Evolutionary conservation across 2,797 vertebrate genomes (phyloP), one percentile per base, ranked within the genome.

Genomic region (Enteromius mattozi): DNA sequence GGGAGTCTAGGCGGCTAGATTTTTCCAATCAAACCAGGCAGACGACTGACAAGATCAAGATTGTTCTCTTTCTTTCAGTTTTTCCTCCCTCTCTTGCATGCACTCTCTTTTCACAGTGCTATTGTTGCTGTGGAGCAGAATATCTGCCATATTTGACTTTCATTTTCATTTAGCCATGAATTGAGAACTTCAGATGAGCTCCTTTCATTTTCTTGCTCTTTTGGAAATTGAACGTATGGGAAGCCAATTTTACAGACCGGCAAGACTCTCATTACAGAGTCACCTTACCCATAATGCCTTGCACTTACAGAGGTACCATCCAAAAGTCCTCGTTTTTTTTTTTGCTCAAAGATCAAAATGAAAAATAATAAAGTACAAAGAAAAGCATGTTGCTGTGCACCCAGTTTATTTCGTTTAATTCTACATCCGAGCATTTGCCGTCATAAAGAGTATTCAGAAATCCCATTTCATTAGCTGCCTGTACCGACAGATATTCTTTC

Each of bases 11-110:
- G 71, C 33, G n/a, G 82, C 56, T n/a, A 42, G 74, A 84, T 74
- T 84, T 87, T 87, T 85, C 74, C 81, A 81, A 85, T 87, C 80
- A 56, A 63, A 65, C 80, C 77, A 75, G 37, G 47, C 75, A 66
- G 82, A 88, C 27, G 37, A 82, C 66, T 65, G 68, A 77, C 80
- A 59, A 70, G 81, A 86, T 82, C 54, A n/a, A 56, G 71, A 83
- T 87, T 88, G 84, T 74, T 80, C 80, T 70, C 68, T 42, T 70
- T 56, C 82, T 59, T 45, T 80, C 35, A 74, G 13, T 79, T 24
- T 74, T 35, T 76, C 69, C 61, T 69, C 71, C 71, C 59, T 56
- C 51, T 69, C 86, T 79, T 24, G 42, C 35, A 14, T 72, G n/a
- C 9, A 0, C 40, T 16, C 4, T 35, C 35, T 42, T 78, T 76